phyloP scores from a whole-genome alignment of 2,888 invertebrate genomes.

The Cheilosia pagana region DNA sequence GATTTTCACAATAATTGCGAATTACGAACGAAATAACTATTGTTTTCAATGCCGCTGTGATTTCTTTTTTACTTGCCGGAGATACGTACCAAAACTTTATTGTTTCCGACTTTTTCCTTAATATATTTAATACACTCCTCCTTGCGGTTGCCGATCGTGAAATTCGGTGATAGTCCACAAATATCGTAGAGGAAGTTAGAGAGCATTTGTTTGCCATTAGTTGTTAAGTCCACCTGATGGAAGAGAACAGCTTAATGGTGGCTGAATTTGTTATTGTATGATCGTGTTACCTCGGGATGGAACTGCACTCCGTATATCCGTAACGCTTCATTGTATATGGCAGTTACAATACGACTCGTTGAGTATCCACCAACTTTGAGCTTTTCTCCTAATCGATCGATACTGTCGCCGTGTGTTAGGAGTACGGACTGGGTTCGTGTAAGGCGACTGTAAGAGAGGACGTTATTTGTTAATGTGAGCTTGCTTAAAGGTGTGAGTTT shows the following conservation, averaged over 20 bases:
- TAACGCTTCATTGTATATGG: slow-evolving; percentile 95
- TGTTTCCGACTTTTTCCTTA: slow-evolving; percentile 93
- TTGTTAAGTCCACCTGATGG: slow-evolving; percentile 93
- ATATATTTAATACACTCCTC: slow-evolving; percentile 96
- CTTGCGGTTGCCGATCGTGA: slow-evolving; percentile 94
- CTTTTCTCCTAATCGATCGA: slow-evolving; percentile 94
- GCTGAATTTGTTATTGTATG: not conserved
- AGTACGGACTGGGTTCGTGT: slow-evolving; percentile 94
- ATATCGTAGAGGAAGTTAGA: slow-evolving; percentile 97
- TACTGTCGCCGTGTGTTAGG: slow-evolving; percentile 98
- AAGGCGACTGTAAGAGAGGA: slow-evolving; percentile 88
- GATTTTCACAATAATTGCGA: not conserved
- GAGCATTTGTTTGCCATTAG: slow-evolving; percentile 95
- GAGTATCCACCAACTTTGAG: slow-evolving; percentile 95
- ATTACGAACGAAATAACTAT: not conserved
- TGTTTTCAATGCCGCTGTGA: not conserved
- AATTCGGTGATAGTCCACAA: slow-evolving; percentile 93
- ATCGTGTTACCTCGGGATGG: slow-evolving; percentile 93
- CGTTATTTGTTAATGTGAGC: not conserved
- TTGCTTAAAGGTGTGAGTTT: not conserved
- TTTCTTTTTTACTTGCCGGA: not conserved
- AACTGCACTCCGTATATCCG: slow-evolving; percentile 98
- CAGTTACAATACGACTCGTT: slow-evolving; percentile 91
- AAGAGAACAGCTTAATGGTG: slow-evolving; percentile 19
- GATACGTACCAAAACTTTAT: slow-evolving; percentile 94